A percentile compares a stretch with the other conserved stretches of the same genome.
Evolutionary conservation across 2,797 vertebrate species (phyloP).

Genomic region (Jordanella pulchra): DNA sequence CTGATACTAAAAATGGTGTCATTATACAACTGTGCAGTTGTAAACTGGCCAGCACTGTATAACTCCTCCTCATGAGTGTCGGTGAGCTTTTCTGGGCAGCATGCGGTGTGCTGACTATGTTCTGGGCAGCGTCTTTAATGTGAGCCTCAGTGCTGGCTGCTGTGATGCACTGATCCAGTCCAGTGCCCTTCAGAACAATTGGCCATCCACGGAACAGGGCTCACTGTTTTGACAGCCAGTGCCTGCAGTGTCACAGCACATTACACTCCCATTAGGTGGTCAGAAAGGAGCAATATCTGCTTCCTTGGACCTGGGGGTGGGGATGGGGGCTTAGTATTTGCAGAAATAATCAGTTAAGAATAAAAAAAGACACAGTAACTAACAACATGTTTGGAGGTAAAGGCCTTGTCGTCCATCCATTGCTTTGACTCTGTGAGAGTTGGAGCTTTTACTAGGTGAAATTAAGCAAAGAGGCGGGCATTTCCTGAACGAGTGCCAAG

Average conservation of each 20-base stretch:
- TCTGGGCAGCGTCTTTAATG: constrained; percentile 32
- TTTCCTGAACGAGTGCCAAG: not conserved
- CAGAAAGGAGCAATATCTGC: constrained; percentile 61
- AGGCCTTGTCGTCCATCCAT: not conserved
- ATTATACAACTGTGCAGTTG: constrained; percentile 10
- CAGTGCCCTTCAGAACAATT: constrained; percentile 75
- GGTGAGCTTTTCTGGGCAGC: constrained; percentile 25
- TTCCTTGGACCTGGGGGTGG: constrained; percentile 23
- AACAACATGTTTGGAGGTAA: constrained; percentile 1
- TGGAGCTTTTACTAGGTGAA: not conserved
- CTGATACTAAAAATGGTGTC: not conserved
- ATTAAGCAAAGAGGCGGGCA: not conserved
- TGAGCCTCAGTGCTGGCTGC: constrained; percentile 50
- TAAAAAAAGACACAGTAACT: constrained; percentile 33
- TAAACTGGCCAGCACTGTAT: constrained; percentile 17
- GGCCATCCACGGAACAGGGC: constrained; percentile 53
- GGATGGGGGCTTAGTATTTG: constrained; percentile 31
- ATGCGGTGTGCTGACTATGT: constrained; percentile 27
- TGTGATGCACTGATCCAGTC: constrained; percentile 66
- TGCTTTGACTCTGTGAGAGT: not conserved
- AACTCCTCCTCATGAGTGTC: constrained; percentile 13
- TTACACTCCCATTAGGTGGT: constrained; percentile 70
- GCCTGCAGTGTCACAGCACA: constrained; percentile 71
- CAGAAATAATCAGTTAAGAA: constrained; percentile 40
- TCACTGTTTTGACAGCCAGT: constrained; percentile 75